Evolutionary conservation across 2,113 vertebrate species (phyloP).

Genomic region (Alethe castanea): DNA sequence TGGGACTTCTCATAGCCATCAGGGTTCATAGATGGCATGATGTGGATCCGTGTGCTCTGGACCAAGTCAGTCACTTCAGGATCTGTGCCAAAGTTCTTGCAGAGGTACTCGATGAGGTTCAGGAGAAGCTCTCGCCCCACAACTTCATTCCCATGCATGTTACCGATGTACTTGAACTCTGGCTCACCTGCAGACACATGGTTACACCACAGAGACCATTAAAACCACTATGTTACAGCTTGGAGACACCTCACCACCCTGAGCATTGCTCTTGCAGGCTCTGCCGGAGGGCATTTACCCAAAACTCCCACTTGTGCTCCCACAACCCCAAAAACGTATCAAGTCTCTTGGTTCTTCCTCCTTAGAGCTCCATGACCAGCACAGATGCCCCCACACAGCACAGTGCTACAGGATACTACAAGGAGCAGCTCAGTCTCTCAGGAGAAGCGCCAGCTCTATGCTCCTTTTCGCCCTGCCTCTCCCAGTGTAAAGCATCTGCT

Average conservation of each 20-base stretch:
- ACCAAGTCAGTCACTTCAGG: conserved; percentile 88
- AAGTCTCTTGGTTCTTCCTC: neutral
- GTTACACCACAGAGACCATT: neutral
- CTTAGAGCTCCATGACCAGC: neutral
- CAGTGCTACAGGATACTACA: neutral
- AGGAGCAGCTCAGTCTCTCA: neutral
- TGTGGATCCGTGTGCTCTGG: conserved; percentile 90
- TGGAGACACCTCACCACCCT: neutral
- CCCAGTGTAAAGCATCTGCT: neutral
- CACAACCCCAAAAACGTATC: neutral
- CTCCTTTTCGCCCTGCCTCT: neutral
- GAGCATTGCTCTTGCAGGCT: neutral
- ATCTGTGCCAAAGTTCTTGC: conserved; percentile 89
- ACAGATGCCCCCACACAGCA: neutral
- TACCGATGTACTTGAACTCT: conserved; percentile 96
- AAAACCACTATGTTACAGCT: neutral
- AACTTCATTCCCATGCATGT: conserved; percentile 99
- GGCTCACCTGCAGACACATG: conserved; percentile 83
- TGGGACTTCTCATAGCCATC: conserved; percentile 90
- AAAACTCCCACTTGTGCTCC: neutral
- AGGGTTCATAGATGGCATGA: conserved; percentile 99
- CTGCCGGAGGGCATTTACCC: neutral
- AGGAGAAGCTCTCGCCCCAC: conserved; percentile 92
- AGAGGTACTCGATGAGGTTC: conserved; percentile 96
- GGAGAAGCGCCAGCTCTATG: neutral